Evolutionary conservation across 1,140 invertebrate genomes (phyloP).

Genomic region (Aphis craccivora): DNA sequence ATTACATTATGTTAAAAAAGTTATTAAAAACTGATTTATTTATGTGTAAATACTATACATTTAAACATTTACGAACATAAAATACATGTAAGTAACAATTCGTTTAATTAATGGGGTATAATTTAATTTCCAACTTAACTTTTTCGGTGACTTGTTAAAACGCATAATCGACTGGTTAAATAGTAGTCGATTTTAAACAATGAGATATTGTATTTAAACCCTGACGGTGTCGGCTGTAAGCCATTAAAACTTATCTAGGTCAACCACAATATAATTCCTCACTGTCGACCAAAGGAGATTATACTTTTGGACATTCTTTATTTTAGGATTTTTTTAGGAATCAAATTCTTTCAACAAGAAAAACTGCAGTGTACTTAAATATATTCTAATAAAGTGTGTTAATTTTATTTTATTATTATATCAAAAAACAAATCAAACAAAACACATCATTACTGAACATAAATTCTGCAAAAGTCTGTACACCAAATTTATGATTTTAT

Average conservation of each 20-base stretch:
- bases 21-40: too few relatives aligned
- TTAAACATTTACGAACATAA: not conserved
- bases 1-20: too few relatives aligned
- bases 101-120: not conserved
- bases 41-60: not conserved
- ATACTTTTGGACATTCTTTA: not conserved
- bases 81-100: not conserved
- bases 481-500: not conserved
- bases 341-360: not conserved
- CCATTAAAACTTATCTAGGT: conserved; percentile 21
- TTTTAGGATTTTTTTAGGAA: not conserved
- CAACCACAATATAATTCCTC: not conserved
- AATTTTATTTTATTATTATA: not conserved
- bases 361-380: not conserved
- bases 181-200: conserved; percentile 10
- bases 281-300: not conserved
- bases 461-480: not conserved
- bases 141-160: not conserved
- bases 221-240: not conserved
- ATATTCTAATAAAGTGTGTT: not conserved
- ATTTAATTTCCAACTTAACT: not conserved
- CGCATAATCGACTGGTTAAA: not conserved
- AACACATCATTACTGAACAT: not conserved
- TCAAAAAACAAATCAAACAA: not conserved
- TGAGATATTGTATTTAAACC: not conserved